Percentiles rank a stretch among this genome's conserved stretches.
phyloP scores from a whole-genome alignment of 1,140 invertebrate species.

The Drosophila cardini region DNA sequence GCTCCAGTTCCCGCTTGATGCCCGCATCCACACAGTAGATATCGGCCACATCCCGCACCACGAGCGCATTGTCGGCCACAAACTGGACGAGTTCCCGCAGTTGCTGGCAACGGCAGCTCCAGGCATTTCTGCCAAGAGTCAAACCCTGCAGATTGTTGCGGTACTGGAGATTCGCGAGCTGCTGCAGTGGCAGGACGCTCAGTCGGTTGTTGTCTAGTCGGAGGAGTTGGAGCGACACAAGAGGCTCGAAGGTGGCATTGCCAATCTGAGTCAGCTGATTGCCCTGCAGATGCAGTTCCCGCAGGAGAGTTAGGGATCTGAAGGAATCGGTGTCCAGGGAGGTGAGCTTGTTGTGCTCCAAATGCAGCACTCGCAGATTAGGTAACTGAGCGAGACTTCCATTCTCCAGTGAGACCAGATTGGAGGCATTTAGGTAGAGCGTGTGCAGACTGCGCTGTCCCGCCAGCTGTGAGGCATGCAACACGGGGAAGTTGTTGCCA shows the following conservation, averaged over 20 bases:
- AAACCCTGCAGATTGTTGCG: conserved; percentile 88
- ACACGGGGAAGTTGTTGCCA: conserved; percentile 91
- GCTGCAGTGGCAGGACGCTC: conserved; percentile 85
- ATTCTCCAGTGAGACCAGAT: conserved; percentile 92
- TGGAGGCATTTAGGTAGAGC: conserved; percentile 93
- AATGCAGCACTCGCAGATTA: conserved; percentile 91
- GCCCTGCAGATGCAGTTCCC: conserved; percentile 94
- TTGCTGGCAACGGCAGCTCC: conserved; percentile 96
- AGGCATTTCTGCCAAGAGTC: conserved; percentile 92
- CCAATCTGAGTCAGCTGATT: conserved; percentile 91
- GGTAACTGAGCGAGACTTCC: conserved; percentile 94
- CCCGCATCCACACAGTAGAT: conserved; percentile 93
- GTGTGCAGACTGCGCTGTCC: conserved; percentile 93
- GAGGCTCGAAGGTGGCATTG: conserved; percentile 91
- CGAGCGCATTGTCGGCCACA: conserved; percentile 91
- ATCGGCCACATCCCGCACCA: conserved; percentile 90
- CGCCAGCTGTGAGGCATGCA: conserved; percentile 93
- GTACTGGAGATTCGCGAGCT: conserved; percentile 67
- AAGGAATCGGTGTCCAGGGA: conserved; percentile 93
- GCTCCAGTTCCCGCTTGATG: conserved; percentile 90
- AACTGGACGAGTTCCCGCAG: conserved; percentile 93
- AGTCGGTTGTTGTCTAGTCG: conserved; percentile 93
- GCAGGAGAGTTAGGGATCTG: conserved; percentile 90
- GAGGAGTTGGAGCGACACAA: conserved; percentile 91
- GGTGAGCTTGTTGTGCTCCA: conserved; percentile 93